Conservation (phyloP, 2,888 invertebrate genomes). For the Neoitamus cyanurus region DNA sequence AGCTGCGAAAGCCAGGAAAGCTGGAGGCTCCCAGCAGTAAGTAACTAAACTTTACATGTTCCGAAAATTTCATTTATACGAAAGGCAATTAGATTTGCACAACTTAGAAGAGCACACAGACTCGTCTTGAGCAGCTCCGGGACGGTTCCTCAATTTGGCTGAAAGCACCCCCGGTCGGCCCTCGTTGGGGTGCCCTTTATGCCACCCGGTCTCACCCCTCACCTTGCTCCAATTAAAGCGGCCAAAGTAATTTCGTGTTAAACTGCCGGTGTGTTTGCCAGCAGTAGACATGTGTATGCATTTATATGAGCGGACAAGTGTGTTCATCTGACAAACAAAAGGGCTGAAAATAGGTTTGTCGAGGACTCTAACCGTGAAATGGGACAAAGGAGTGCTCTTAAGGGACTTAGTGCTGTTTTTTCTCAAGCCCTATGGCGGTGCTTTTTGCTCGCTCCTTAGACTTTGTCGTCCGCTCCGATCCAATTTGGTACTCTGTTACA, state of each 20-base stretch:
- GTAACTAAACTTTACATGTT: constrained; percentile 12
- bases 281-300: background rate
- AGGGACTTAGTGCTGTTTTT: constrained; percentile 4
- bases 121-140: background rate
- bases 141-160: background rate
- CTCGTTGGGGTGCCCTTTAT: background rate
- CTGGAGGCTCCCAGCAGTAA: background rate
- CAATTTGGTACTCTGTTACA: background rate
- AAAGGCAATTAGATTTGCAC: constrained; percentile 33
- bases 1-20: background rate
- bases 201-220: background rate
- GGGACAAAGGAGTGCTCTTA: background rate
- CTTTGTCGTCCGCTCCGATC: background rate
- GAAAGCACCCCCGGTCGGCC: background rate
- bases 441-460: background rate
- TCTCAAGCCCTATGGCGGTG: background rate
- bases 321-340: constrained; percentile 12
- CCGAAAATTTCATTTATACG: constrained; percentile 17
- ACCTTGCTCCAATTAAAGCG: constrained; percentile 10
- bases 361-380: constrained; percentile 30
- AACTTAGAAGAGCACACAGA: constrained; percentile 11
- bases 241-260: background rate
- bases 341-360: constrained; percentile 31
- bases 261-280: constrained; percentile 3
- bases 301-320: background rate